Base-by-base conservation (phyloP, 37 sponge, comb jelly and placozoan genomes). In the Amphimedon queenslandica region DNA sequence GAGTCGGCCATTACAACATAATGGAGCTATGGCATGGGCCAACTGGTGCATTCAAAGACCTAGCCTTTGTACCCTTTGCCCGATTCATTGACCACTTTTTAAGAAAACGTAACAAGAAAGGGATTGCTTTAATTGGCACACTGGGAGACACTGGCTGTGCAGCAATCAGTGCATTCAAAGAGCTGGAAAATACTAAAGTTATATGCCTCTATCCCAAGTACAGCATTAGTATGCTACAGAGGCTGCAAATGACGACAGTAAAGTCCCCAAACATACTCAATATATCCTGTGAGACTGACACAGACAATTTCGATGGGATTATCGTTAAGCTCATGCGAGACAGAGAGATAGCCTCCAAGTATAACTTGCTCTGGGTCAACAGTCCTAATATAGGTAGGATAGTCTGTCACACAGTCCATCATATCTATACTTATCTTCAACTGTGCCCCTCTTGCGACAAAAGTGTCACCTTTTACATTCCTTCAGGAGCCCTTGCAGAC, bases 71-170 rank as follows among this genome's bases (percentile, higher is more conserved):
- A 0, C 24, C 67, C 2, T 40, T 84, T 4, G 77, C 74, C 8
- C 58, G 71, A 34, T 40, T 88, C 31, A 47, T 73, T 0, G 63
- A 88, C 28, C 63, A 69, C 71, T 82, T 82, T 55, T 64, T 88
- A 16, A 28, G 38, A 18, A 77, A 82, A 37, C 60, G 64, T 28
- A 57, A 66, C 29, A 21, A 82, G 57, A 65, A 37, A 27, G 81
- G 64, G 2, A 77, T 68, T 0, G 57, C 76, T 11, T 47, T 90
- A 0, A 82, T 84, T 10, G 43, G 66, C 25, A 90, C 90, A n/a
- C 38, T 77, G 6, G 90, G 90, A 24, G 90, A 90, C 70, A 90
- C 90, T 13, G 90, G 90, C 1, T 72, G 81, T 74, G 81, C 90
- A 4, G 82, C 90, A 2, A 90, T 90, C 13, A 77, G 72, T 30